Evolutionary conservation across 2,888 invertebrate species (phyloP), one percentile per base, ranked within the genome.

Genomic region (Zeuzera pyrina): DNA sequence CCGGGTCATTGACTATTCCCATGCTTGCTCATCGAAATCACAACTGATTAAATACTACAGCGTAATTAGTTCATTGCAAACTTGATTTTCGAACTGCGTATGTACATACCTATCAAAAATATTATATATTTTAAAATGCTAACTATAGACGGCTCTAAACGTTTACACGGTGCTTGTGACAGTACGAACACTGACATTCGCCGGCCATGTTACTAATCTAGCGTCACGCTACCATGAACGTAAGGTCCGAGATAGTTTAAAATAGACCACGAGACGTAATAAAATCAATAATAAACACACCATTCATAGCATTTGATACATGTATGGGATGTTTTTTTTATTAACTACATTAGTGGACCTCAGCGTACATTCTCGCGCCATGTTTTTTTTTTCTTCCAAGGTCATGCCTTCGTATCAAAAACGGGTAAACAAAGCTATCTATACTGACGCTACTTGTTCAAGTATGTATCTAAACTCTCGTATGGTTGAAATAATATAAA

Each of bases 301-400:
- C 27, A 40, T 31, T 34, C 35, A 43, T 38, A 38, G 41, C 34
- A 6, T 10, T 15, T 3, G 15, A 28, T 3, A 36, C 42, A 45
- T 39, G 45, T 16, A 37, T 39, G 39, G 41, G 44, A n/a, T n/a
- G 42, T 50, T 52, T 49, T 47, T 53, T 50, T 39, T 42, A 50
- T 49, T 49, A 59, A 51, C 47, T 47, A 48, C 7, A 15, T 12
- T 57, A 57, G 57, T 60, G 56, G 57, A 53, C 55, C 24, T 33
- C 11, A 61, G 68, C 66, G 67, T 69, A 70, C 66, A 66, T 69
- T 76, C 68, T 57, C 77, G 77, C 81, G 81, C 81, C 79, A 78
- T 79, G 77, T 79, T 78, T 79, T 78, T 69, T n/a, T 77, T 72
- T 76, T 72, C 62, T 53, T 41, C 72, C 81, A 83, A 83, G 81